A percentile compares a stretch with the other conserved stretches of the same genome.
These are phyloP conservation scores for Cydia fagiglandana DNA, from an alignment of 1,140 invertebrate genomes.

Conservation along the genomic window DNA sequence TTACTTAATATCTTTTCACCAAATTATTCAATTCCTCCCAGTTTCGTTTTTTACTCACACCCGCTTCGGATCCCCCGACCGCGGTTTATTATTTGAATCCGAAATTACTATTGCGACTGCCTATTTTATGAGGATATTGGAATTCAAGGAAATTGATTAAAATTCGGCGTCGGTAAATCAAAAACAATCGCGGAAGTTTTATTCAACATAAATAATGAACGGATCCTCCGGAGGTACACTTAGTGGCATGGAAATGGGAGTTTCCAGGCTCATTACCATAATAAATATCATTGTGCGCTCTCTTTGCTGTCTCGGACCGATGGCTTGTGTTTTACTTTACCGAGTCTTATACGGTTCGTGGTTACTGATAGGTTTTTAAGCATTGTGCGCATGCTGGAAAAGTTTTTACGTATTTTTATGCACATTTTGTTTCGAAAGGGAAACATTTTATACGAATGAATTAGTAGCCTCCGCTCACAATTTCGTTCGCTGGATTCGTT, in stretches of 20 bases:
- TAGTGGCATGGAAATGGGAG: constrained; percentile 22
- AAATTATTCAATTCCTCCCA: constrained; percentile 42
- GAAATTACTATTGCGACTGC: constrained; percentile 24
- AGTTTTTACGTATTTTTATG: neutral
- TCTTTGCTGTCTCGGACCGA: constrained; percentile 15
- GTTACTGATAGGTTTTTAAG: constrained; percentile 3
- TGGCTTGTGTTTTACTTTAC: neutral
- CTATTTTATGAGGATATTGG: constrained; percentile 29
- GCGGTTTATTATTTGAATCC: constrained; percentile 38
- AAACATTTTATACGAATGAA: no score
- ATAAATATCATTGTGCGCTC: constrained; percentile 19
- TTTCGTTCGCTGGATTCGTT: no score
- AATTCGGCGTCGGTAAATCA: constrained; percentile 28
- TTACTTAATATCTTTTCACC: constrained; percentile 42
- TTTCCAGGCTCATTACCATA: constrained; percentile 26
- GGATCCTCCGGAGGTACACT: constrained; percentile 11
- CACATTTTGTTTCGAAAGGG: no score
- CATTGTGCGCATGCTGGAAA: neutral
- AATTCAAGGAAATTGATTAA: constrained; percentile 34
- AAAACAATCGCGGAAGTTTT: constrained; percentile 29
- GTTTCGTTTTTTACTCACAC: constrained; percentile 38
- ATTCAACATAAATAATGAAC: constrained; percentile 27
- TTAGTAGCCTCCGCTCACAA: no score
- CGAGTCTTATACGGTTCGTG: neutral
- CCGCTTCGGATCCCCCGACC: constrained; percentile 27